Evolutionary conservation across 2,797 vertebrate genomes (phyloP), one percentile per base, ranked within the genome.

Genomic region (Spheniscus humboldti): DNA sequence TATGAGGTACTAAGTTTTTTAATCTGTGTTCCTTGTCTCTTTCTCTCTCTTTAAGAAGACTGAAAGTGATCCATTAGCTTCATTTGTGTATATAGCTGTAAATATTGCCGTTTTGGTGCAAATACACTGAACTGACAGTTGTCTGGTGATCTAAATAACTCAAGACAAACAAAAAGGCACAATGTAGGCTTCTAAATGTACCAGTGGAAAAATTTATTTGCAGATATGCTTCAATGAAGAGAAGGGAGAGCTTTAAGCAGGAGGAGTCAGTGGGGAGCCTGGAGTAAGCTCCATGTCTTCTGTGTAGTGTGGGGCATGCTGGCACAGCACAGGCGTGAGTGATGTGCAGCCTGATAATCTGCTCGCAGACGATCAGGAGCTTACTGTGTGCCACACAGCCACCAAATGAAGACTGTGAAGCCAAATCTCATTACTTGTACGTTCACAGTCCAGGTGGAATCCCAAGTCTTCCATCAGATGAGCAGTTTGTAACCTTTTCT

Each of bases 351-450:
- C 59, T 24, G 25, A 18, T 9, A 1, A 5, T 19, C 25, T 25
- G 25, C 56, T 45, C 2, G 4, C 67, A 27, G 47, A 2, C 2
- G 3, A 9, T 7, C 4, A 2, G 57, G 64, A 43, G 59, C 20
- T 41, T 15, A 1, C 30, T 31, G 57, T 12, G 52, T 7, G 69
- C 37, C 23, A 1, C 82, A 6, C 22, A 16, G 56, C 64, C 17
- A 6, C 27, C 0, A 6, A 6, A 1, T 10, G 28, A n/a, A 18
- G 66, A 5, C 31, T 17, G 6, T 8, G 45, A 55, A 66, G 41
- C 67, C 78, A 69, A 10, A 16, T 52, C 39, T 67, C 18, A 1
- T 2, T 37, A 18, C 14, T 73, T 8, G 0, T 33, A 9, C 0
- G 1, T 13, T 39, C 43, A 10, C 33, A 13, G 60, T 33, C 18